phyloP scores from a whole-genome alignment of 2,113 vertebrate species.

The Dolichallabes microphthalmus region DNA sequence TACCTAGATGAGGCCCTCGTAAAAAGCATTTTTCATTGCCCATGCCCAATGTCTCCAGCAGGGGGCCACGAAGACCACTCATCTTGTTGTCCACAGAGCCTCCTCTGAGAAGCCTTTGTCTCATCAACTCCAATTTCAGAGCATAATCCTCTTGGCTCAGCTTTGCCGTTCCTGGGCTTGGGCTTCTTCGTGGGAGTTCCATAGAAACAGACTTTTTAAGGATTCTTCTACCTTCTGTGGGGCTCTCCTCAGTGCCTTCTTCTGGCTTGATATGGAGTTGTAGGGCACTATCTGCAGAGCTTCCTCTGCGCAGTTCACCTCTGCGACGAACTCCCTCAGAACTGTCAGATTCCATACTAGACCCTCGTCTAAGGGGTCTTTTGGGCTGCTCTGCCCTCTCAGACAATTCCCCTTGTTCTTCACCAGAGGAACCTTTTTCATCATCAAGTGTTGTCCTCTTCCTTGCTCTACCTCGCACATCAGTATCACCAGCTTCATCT shows the following conservation, averaged over 20 bases:
- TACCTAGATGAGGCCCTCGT: constrained; percentile 70
- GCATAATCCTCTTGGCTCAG: constrained; percentile 85
- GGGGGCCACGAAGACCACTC: constrained; percentile 90
- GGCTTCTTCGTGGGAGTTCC: constrained; percentile 79
- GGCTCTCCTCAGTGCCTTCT: constrained; percentile 61
- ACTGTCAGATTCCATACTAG: constrained; percentile 77
- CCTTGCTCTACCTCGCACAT: constrained; percentile 56
- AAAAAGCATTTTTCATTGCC: constrained; percentile 76
- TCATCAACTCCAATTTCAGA: constrained; percentile 89
- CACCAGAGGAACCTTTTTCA: constrained; percentile 74
- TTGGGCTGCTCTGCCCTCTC: constrained; percentile 68
- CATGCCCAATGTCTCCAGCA: constrained; percentile 88
- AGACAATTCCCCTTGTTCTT: constrained; percentile 68
- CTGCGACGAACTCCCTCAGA: constrained; percentile 66
- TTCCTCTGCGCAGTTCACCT: constrained; percentile 84
- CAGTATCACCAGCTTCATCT: constrained; percentile 59
- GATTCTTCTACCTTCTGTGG: constrained; percentile 64
- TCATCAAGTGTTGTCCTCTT: constrained; percentile 68
- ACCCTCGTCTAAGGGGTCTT: constrained; percentile 78
- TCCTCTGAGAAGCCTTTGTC: constrained; percentile 85
- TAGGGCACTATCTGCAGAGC: constrained; percentile 88
- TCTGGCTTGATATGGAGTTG: constrained; percentile 71
- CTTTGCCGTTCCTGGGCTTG: constrained; percentile 81
- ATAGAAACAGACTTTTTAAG: constrained; percentile 87
- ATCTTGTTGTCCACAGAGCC: constrained; percentile 85